Conservation (phyloP, 2,797 vertebrate genomes). For the Anguilla megastoma region DNA sequence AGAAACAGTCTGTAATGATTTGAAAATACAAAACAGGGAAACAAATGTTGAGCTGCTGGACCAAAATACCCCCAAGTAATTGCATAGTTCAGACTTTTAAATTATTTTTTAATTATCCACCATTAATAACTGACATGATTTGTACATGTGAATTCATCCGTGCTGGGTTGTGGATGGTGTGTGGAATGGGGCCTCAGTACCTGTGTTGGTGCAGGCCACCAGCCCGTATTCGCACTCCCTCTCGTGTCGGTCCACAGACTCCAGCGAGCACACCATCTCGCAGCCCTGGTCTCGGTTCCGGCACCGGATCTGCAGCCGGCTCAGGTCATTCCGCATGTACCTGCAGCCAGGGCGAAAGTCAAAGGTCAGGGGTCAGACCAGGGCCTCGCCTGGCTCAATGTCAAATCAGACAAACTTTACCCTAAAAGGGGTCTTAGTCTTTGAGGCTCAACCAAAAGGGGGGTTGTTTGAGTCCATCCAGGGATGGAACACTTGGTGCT, state of each 20-base stretch:
- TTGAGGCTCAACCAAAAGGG: background rate
- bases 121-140: background rate
- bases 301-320: conserved; percentile 83
- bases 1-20: background rate
- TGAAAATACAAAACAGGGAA: no score
- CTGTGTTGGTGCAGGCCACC: conserved; percentile 78
- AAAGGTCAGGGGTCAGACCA: background rate
- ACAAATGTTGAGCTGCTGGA: no score
- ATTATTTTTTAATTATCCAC: background rate
- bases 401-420: background rate
- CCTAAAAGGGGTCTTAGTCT: background rate
- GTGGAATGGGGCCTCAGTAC: conserved; percentile 57
- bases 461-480: background rate
- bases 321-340: conserved; percentile 90
- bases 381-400: background rate
- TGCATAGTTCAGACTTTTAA: background rate
- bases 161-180: background rate
- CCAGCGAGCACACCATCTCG: conserved; percentile 82
- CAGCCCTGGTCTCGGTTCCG: conserved; percentile 80
- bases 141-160: background rate
- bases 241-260: conserved; percentile 82
- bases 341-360: conserved; percentile 55
- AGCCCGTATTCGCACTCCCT: conserved; percentile 82
- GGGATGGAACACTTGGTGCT: background rate
- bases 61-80: no score